Conservation (phyloP, 2,113 vertebrate species). For the Myiozetetes cayanensis region DNA sequence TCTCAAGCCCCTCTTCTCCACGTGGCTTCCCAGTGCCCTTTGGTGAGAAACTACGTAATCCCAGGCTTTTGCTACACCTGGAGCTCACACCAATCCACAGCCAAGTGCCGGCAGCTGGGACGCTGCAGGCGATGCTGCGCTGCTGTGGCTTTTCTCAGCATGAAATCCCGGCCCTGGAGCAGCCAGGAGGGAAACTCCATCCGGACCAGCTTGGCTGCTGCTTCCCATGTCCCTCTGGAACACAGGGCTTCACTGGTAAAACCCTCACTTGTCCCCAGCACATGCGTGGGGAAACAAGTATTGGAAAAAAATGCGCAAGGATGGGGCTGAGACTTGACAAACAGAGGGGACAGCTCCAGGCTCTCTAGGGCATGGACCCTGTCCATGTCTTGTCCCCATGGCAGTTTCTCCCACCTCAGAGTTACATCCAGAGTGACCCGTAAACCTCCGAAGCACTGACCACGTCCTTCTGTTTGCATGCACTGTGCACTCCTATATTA, state of each 20-base stretch:
- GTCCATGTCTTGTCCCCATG: background rate
- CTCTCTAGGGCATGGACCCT: background rate
- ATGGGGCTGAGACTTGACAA: background rate
- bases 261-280: background rate
- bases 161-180: background rate
- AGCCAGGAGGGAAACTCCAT: background rate
- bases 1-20: background rate
- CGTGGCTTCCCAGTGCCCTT: background rate
- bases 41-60: background rate
- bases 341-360: background rate
- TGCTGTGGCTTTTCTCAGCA: background rate
- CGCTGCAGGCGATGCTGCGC: background rate
- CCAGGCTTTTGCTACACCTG: background rate
- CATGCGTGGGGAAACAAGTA: accelerated
- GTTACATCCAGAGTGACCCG: accelerated
- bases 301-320: background rate
- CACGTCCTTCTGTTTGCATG: background rate
- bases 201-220: accelerated
- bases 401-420: background rate
- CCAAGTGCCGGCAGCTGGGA: background rate
- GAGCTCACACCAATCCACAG: background rate
- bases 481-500: background rate
- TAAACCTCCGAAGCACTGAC: background rate
- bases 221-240: background rate
- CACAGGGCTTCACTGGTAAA: background rate